Conservation (phyloP, 1,140 invertebrate genomes). For the Papilio polytes region DNA sequence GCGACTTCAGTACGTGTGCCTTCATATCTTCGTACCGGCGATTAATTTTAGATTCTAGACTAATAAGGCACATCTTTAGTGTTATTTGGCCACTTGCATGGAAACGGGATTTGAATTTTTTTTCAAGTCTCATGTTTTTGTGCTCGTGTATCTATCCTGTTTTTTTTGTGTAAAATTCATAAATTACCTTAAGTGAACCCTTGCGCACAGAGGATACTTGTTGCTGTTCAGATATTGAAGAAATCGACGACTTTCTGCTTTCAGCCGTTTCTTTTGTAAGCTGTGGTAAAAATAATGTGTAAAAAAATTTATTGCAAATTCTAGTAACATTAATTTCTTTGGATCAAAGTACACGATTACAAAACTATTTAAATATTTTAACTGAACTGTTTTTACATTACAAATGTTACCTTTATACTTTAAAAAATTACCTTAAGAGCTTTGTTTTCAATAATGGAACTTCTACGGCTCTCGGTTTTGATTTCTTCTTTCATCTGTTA, state of each 20-base stretch:
- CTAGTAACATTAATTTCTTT: too few relatives aligned
- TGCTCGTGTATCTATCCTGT: not conserved
- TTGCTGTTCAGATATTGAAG: constrained; percentile 70
- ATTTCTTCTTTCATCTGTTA: constrained; percentile 82
- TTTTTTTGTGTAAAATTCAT: not conserved
- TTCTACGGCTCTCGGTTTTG: constrained; percentile 85
- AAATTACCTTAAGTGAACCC: constrained; percentile 69
- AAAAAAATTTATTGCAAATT: not conserved
- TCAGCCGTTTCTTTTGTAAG: constrained; percentile 78
- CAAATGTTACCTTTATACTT: not conserved
- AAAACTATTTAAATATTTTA: too few relatives aligned
- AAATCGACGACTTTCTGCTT: constrained; percentile 77
- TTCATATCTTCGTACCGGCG: not conserved
- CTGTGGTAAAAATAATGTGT: constrained; percentile 47
- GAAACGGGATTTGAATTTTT: not conserved
- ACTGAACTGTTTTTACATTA: too few relatives aligned
- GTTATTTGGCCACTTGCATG: too few relatives aligned
- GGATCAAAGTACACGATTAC: not conserved
- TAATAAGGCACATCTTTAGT: too few relatives aligned
- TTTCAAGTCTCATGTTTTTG: not conserved
- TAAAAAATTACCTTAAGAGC: constrained; percentile 81
- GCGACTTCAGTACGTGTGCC: not conserved
- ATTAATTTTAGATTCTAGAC: not conserved
- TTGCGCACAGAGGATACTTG: constrained; percentile 69
- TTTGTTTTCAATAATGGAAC: constrained; percentile 86